Percentiles rank a stretch among this genome's conserved stretches.
phyloP scores from a whole-genome alignment of 1,140 invertebrate species.

The Laupala kohalensis region DNA sequence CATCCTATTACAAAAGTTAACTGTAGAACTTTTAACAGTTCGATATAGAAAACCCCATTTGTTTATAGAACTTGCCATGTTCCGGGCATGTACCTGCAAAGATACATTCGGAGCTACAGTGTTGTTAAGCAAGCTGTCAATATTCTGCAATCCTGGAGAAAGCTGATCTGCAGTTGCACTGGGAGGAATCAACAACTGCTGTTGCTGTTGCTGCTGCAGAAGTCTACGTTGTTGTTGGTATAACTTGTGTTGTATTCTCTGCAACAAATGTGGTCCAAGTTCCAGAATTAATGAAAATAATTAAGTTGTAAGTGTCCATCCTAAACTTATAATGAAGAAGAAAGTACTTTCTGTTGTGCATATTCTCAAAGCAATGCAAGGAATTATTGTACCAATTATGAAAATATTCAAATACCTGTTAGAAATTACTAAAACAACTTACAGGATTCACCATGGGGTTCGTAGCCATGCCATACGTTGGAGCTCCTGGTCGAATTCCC shows the following conservation, averaged over 20 bases:
- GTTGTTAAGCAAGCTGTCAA: conserved; percentile 62
- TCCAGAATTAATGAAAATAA: no score
- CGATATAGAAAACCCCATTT: no score
- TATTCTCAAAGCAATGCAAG: no score
- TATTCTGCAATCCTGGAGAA: conserved; percentile 51
- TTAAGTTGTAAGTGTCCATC: no score
- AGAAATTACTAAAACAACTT: no score
- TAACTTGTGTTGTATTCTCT: conserved; percentile 16
- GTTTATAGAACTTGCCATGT: not conserved
- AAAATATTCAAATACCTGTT: no score
- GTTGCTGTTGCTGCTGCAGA: conserved; percentile 54
- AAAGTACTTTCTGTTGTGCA: no score
- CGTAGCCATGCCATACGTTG: not conserved
- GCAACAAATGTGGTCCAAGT: not conserved
- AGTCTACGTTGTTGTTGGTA: conserved; percentile 39
- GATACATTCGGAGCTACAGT: conserved; percentile 72
- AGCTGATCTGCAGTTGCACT: conserved; percentile 46
- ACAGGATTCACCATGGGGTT: not conserved
- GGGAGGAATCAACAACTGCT: conserved; percentile 50
- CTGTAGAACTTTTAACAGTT: no score
- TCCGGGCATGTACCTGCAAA: conserved; percentile 33
- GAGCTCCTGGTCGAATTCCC: not conserved
- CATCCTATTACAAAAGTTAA: no score
- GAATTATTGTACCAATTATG: no score
- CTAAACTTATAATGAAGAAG: no score